These are phyloP conservation scores for Aphelocoma californica DNA, from an alignment of 2,797 vertebrate species.

Conservation along the genomic window DNA sequence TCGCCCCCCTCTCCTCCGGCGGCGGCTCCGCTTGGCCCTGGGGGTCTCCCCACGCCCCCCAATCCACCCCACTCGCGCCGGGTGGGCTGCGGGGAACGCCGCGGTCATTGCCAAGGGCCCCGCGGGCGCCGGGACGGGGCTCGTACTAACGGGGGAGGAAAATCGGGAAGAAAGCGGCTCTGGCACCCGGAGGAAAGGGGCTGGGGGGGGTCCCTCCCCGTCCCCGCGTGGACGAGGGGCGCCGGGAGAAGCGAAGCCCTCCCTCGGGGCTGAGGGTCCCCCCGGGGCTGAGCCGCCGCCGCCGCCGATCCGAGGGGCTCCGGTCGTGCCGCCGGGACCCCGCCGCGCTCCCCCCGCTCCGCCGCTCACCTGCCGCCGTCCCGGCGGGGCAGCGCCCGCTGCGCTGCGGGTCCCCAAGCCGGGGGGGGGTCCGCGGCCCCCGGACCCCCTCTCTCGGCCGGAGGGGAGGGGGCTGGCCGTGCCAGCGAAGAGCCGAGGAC, in stretches of 20 bases:
- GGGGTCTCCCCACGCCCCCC: background rate
- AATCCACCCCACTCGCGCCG: background rate
- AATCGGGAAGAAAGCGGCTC: conserved; percentile 64
- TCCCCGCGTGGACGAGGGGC: background rate
- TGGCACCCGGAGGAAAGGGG: background rate
- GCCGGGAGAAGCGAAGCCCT: background rate
- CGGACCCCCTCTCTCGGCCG: background rate
- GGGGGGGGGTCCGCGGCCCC: background rate
- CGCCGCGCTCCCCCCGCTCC: background rate
- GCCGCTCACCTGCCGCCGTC: background rate
- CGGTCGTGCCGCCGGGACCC: background rate
- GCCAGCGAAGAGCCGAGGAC: background rate
- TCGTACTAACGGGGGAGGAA: conserved; percentile 54
- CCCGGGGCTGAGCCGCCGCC: background rate
- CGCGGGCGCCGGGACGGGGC: conserved; percentile 35
- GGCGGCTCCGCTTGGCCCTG: background rate
- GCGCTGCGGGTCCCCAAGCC: background rate
- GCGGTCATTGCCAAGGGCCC: background rate
- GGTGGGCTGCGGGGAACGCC: background rate
- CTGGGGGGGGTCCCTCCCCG: background rate
- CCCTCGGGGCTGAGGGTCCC: background rate
- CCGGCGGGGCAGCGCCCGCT: background rate
- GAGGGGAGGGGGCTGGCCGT: background rate
- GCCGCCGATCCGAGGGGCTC: background rate
- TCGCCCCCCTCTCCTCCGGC: background rate